Conservation (phyloP, 1,140 invertebrate genomes). For the Amyelois transitella region DNA sequence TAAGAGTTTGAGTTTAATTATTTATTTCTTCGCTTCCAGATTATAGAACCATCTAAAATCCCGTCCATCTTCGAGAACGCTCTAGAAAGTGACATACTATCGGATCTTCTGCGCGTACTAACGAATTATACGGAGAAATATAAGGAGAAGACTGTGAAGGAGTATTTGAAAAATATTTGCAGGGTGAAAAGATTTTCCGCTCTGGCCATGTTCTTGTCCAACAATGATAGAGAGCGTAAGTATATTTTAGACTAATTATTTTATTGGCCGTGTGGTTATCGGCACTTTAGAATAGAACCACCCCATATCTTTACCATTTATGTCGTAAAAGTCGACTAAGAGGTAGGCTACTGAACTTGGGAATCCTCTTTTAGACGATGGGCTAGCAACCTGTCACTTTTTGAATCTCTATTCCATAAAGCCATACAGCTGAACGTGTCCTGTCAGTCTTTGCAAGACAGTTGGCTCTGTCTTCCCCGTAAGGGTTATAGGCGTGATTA, state of each 20-base stretch:
- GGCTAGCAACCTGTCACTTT: too few relatives aligned
- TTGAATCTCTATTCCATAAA: too few relatives aligned
- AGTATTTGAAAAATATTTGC: conserved; percentile 33
- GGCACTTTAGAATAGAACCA: too few relatives aligned
- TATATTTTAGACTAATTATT: conserved; percentile 9
- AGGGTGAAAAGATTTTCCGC: conserved; percentile 49
- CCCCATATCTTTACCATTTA: too few relatives aligned
- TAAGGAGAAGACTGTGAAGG: conserved; percentile 25
- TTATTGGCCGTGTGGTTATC: neutral
- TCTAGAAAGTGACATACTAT: conserved; percentile 76
- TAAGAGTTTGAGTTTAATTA: neutral
- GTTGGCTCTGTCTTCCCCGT: too few relatives aligned
- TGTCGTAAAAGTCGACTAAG: too few relatives aligned
- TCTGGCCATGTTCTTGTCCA: conserved; percentile 49
- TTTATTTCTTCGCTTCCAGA: conserved; percentile 52
- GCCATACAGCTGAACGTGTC: too few relatives aligned
- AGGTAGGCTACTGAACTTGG: too few relatives aligned
- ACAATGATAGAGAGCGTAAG: conserved; percentile 47
- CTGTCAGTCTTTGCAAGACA: too few relatives aligned
- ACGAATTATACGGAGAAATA: conserved; percentile 39
- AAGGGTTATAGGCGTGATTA: too few relatives aligned
- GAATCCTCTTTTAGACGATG: too few relatives aligned
- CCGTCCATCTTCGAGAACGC: conserved; percentile 77
- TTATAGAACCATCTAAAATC: conserved; percentile 70
- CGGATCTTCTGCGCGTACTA: conserved; percentile 72